These are phyloP conservation scores for Phoebastria nigripes DNA, from an alignment of 2,797 vertebrate genomes.

Conservation along the genomic window DNA sequence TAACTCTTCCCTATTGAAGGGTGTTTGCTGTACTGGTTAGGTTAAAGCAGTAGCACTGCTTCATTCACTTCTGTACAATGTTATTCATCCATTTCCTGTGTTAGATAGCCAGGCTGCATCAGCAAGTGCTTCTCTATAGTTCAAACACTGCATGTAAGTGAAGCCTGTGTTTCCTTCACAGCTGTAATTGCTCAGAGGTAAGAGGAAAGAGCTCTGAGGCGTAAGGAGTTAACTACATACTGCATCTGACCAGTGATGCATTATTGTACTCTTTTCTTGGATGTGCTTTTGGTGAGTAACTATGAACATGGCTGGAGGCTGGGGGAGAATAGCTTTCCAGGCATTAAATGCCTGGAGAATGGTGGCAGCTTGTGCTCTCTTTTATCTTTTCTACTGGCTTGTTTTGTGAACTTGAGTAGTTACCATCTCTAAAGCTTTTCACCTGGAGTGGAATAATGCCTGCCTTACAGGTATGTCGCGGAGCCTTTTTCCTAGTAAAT, in stretches of 20 bases:
- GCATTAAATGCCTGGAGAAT: neutral
- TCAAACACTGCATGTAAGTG: neutral
- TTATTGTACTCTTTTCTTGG: neutral
- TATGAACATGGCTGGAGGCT: neutral
- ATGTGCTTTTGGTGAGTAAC: neutral
- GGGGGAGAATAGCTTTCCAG: neutral
- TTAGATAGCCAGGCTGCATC: neutral
- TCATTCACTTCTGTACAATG: neutral
- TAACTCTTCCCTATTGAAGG: neutral
- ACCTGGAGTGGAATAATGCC: neutral
- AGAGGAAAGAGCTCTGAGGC: neutral
- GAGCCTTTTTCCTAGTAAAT: constrained; percentile 6
- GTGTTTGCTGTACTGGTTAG: neutral
- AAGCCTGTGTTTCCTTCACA: neutral
- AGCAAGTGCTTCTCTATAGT: neutral
- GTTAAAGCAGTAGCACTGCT: neutral
- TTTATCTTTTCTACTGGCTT: neutral
- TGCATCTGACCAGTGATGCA: neutral
- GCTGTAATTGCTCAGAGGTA: neutral
- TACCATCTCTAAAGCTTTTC: neutral
- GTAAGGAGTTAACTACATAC: neutral
- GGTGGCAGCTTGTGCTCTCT: neutral
- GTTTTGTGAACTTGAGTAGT: neutral
- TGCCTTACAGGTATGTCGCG: neutral
- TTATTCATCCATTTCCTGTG: neutral